Conservation (phyloP, 2,888 invertebrate species). For the Pristionchus arcanus region DNA sequence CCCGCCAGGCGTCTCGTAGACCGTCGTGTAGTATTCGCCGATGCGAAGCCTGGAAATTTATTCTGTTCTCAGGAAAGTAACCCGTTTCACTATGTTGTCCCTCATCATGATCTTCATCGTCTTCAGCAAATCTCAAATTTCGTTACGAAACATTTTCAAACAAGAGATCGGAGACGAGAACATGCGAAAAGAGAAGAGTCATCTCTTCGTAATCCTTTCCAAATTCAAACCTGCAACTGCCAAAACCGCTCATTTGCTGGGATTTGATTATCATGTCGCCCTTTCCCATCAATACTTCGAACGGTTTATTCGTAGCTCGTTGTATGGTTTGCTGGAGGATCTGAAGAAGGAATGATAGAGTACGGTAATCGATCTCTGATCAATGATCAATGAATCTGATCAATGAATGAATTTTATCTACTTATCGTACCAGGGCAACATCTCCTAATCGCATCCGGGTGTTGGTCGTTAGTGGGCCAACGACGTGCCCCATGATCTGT, state of each 20-base stretch:
- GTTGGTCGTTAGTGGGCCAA: background rate
- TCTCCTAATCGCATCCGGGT: background rate
- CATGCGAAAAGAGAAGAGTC: background rate
- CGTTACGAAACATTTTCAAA: too few relatives aligned
- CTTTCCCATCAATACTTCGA: conserved; percentile 31
- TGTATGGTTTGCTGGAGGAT: background rate
- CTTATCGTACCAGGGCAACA: background rate
- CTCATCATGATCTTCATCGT: too few relatives aligned
- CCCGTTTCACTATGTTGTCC: too few relatives aligned
- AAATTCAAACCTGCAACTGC: background rate
- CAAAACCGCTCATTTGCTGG: background rate
- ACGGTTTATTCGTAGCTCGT: background rate
- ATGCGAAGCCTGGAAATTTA: background rate
- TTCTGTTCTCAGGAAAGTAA: too few relatives aligned
- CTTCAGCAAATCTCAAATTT: too few relatives aligned
- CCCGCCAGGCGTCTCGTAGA: conserved; percentile 12
- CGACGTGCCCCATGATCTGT: conserved; percentile 14
- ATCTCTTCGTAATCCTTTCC: too few relatives aligned
- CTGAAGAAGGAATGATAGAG: background rate
- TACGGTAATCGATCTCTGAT: background rate
- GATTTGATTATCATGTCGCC: background rate
- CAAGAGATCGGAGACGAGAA: too few relatives aligned
- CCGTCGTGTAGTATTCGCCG: background rate
- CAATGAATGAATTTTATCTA: background rate
- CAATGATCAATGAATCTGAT: too few relatives aligned